Evolutionary conservation across 2,888 invertebrate genomes (phyloP).

Genomic region (Mylabris sibirica): DNA sequence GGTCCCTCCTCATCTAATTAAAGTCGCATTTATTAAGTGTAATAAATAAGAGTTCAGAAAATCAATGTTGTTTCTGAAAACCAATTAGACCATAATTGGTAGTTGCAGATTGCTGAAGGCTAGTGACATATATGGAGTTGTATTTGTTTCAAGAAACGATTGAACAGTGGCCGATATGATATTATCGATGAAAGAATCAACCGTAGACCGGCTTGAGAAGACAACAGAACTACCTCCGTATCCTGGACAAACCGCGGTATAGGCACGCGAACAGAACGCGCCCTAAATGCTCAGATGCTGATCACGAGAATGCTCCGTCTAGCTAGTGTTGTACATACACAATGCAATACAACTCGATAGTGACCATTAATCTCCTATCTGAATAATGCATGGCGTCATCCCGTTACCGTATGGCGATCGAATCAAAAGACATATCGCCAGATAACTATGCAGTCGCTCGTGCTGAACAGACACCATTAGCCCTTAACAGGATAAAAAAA

Average conservation of each 20-base stretch:
- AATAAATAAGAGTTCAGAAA: slow-evolving; percentile 58
- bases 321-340: slow-evolving; percentile 44
- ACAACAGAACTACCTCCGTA: slow-evolving; percentile 34
- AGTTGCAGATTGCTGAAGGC: slow-evolving; percentile 61
- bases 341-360: slow-evolving; percentile 50
- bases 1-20: slow-evolving; percentile 50
- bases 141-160: slow-evolving; percentile 62
- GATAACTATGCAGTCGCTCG: slow-evolving; percentile 48
- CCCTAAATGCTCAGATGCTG: slow-evolving; percentile 40
- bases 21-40: slow-evolving; percentile 56
- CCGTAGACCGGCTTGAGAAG: slow-evolving; percentile 42
- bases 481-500: slow-evolving; percentile 42
- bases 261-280: slow-evolving; percentile 43
- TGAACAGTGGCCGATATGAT: slow-evolving; percentile 58
- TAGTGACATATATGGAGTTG: slow-evolving; percentile 61
- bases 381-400: slow-evolving; percentile 54
- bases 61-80: slow-evolving; percentile 62
- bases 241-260: slow-evolving; percentile 30
- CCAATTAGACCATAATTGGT: slow-evolving; percentile 63
- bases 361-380: slow-evolving; percentile 51
- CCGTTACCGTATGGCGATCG: slow-evolving; percentile 49
- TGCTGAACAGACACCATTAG: slow-evolving; percentile 49
- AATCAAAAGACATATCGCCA: slow-evolving; percentile 48
- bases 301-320: slow-evolving; percentile 42
- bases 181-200: slow-evolving; percentile 50